Percentiles rank a stretch among this genome's conserved stretches.
Evolutionary conservation across 2,113 vertebrate species (phyloP).

Genomic region (Myxocyprinus asiaticus): DNA sequence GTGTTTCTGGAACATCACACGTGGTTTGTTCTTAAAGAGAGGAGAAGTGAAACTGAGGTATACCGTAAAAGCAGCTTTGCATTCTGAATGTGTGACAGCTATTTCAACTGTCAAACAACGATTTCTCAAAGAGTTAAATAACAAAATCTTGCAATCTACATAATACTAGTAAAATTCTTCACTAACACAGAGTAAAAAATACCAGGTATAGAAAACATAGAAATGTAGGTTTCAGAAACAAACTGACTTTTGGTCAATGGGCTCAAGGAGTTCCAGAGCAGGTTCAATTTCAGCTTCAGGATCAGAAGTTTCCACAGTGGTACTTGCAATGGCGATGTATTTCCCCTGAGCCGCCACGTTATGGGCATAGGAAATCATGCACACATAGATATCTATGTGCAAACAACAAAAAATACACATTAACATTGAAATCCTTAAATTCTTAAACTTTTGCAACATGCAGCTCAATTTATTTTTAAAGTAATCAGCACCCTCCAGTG

Average conservation of each 20-base stretch:
- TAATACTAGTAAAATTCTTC: too few relatives aligned
- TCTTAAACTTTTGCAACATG: background rate
- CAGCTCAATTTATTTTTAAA: background rate
- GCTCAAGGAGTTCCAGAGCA: constrained; percentile 86
- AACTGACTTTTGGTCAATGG: constrained; percentile 87
- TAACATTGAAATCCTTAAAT: background rate
- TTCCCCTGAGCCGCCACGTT: constrained; percentile 91
- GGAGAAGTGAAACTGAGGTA: too few relatives aligned
- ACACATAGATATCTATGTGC: constrained; percentile 87
- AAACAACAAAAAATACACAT: background rate
- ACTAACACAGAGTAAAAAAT: too few relatives aligned
- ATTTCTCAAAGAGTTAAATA: too few relatives aligned
- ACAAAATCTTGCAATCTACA: too few relatives aligned
- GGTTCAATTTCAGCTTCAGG: constrained; percentile 86
- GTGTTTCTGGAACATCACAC: too few relatives aligned
- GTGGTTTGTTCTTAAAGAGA: too few relatives aligned
- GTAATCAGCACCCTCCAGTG: constrained; percentile 21
- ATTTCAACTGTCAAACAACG: too few relatives aligned
- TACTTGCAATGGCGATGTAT: constrained; percentile 90
- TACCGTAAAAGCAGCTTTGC: too few relatives aligned
- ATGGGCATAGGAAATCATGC: constrained; percentile 92
- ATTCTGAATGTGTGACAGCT: too few relatives aligned
- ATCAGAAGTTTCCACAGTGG: constrained; percentile 86
- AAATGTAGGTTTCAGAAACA: background rate
- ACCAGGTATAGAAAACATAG: too few relatives aligned